Evolutionary conservation across 2,888 invertebrate genomes (phyloP).

Genomic region (Oxycera nigricornis): DNA sequence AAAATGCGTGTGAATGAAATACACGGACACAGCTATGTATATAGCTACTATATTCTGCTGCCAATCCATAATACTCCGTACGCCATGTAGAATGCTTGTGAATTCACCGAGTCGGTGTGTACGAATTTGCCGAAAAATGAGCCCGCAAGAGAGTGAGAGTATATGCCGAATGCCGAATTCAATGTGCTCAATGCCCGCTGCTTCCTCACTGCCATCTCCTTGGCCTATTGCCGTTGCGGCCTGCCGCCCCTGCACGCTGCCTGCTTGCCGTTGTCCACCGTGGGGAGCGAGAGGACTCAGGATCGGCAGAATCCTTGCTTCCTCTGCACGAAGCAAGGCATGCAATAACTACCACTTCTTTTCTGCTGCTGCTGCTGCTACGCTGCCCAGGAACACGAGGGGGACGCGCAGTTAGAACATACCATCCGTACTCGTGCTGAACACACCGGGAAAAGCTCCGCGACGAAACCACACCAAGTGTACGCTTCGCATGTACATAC

Average conservation of each 20-base stretch:
- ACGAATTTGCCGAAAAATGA: slow-evolving; percentile 37
- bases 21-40: slow-evolving; percentile 32
- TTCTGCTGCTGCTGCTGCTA: too few relatives aligned
- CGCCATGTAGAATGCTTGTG: slow-evolving; percentile 35
- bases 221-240: slow-evolving; percentile 11
- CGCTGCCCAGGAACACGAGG: not conserved
- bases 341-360: not conserved
- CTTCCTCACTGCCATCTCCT: not conserved
- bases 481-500: not conserved
- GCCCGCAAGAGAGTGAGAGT: slow-evolving; percentile 15
- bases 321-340: not conserved
- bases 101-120: slow-evolving; percentile 30
- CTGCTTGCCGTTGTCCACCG: not conserved
- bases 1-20: slow-evolving; percentile 53
- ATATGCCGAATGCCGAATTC: slow-evolving; percentile 5
- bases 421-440: not conserved
- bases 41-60: slow-evolving; percentile 33
- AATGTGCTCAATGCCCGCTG: slow-evolving; percentile 9
- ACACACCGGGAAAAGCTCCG: slow-evolving; percentile 13
- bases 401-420: not conserved
- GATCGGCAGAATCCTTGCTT: not conserved
- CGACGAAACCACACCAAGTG: not conserved
- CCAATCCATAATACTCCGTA: slow-evolving; percentile 22
- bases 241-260: not conserved
- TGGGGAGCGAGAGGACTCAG: not conserved